Base-by-base conservation (phyloP, 2,888 invertebrate genomes). In the Achlya flavicornis region DNA sequence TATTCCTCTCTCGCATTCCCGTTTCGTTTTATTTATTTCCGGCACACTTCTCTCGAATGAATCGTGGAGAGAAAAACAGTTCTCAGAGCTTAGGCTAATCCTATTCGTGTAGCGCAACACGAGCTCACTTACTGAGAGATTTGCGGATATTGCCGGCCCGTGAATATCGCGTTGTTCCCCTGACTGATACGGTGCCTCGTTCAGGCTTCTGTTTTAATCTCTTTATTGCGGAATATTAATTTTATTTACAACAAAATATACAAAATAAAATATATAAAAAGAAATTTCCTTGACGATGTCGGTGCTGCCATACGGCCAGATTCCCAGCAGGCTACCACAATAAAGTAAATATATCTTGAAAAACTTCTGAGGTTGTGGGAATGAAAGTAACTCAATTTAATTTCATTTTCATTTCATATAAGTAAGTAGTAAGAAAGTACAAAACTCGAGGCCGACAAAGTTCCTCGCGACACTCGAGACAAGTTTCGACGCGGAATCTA, bases 1-100 rank as follows among this genome's bases (percentile, higher is more conserved):
- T 79, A 78, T 83, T 80, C 79, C 72, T 73, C 78, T 80, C 78
- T 78, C 75, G 73, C 76, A 77, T 75, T 76, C 74, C 65, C 76
- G 71, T 70, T 75, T 68, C 74, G 69, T 75, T 81, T 84, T 85
- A 83, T 86, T 86, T 85, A 85, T 85, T 81, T 84, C 78, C 78
- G 72, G 76, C 78, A 73, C 77, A 80, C 77, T 85, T 78, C 80
- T 74, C 76, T 65, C 69, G 81, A 82, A 84, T 83, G 82, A 83
- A 83, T 83, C 78, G 84, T 71, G 76, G 76, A 79, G 76, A 73
- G 81, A 83, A 84, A 87, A 86, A 87, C 87, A 86, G 85, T 85
- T 87, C 81, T 77, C 81, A 78, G 80, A 74, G 88, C 86, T 87
- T 83, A 85, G 77, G 76, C 79, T 87, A 86, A 88, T 86, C 86